Evolutionary conservation across 2,113 vertebrate species (phyloP), one percentile per base, ranked within the genome.

Genomic region (Hepsetus odoe): DNA sequence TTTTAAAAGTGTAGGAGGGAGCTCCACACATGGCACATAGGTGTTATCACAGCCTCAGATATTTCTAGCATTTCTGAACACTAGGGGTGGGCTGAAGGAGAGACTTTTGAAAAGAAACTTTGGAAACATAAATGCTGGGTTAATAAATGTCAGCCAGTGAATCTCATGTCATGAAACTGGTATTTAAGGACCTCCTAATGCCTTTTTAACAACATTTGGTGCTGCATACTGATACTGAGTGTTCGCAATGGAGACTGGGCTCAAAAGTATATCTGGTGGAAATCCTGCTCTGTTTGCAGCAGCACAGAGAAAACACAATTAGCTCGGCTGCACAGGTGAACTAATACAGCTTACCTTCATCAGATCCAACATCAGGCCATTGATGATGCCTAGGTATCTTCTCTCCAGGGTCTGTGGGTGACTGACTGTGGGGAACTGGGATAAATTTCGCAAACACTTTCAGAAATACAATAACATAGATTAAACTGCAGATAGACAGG

Each of bases 391-490:
- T 87, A 98, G 92, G 83, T 98, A 99, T 90, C 97, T 90, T 90
- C 97, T 94, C 85, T 99, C 97, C 91, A 99, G 90, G 79, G 98
- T 96, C 86, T 99, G 97, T 82, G 97, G 98, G 89, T 99, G 97
- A 89, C 95, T 98, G 83, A 98, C 98, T 83, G 98, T 96, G 85
- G 98, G 97, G 89, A 99, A 99, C 98, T 99, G 87, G 33, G 12
- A 74, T 12, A 72, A 72, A 77, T 42, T 64, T 82, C 24, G 56
- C 40, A 79, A 44, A 53, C 22, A 56, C 64, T 61, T 32, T 62
- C 24, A 68, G 5, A 49, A 7, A 22, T 6, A 66, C 5, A 20
- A 65, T 7, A 24, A 42, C 32, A 22, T 18, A 4, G 10, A 67
- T 30, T 32, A 58, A 30, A 8, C 5, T 40, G 16, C 14, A 53